Conservation (phyloP, 2,888 invertebrate genomes). For the Spisula solida region DNA sequence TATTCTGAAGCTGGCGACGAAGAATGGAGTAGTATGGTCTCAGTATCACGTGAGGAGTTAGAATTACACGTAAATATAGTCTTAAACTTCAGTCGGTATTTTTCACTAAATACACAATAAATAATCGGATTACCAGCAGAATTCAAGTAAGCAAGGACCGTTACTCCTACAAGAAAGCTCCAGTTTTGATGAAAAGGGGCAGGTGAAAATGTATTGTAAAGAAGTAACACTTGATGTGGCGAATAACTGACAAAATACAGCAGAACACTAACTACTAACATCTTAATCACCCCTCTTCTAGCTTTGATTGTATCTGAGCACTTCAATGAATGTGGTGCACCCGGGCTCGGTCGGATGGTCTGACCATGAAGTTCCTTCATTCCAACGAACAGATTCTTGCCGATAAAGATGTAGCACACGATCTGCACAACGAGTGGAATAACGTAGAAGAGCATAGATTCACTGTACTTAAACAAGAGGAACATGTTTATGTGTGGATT, state of each 20-base stretch:
- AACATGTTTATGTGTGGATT: conserved; percentile 73
- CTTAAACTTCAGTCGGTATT: conserved; percentile 85
- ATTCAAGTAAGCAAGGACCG: conserved; percentile 87
- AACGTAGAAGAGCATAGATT: conserved; percentile 86
- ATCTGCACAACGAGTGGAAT: conserved; percentile 86
- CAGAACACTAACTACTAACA: conserved; percentile 88
- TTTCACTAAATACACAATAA: conserved; percentile 87
- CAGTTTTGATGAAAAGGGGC: conserved; percentile 85
- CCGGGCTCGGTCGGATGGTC: conserved; percentile 69
- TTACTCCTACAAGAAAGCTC: conserved; percentile 86
- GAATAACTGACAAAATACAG: conserved; percentile 88
- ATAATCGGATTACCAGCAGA: conserved; percentile 87
- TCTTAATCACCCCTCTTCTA: conserved; percentile 88
- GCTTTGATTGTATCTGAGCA: conserved; percentile 84
- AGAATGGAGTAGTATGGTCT: conserved; percentile 64
- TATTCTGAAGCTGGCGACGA: conserved; percentile 65
- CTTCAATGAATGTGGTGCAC: conserved; percentile 68
- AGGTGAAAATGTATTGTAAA: conserved; percentile 85
- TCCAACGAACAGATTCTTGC: conserved; percentile 84
- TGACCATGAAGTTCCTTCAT: conserved; percentile 83
- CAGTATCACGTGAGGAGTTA: conserved; percentile 34
- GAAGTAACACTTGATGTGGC: conserved; percentile 87
- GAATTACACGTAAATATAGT: conserved; percentile 78
- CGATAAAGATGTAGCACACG: conserved; percentile 86
- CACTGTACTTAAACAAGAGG: conserved; percentile 84